These are phyloP conservation scores for Cyprinodon variegatus DNA, from an alignment of 2,113 vertebrate genomes.

Conservation along the genomic window DNA sequence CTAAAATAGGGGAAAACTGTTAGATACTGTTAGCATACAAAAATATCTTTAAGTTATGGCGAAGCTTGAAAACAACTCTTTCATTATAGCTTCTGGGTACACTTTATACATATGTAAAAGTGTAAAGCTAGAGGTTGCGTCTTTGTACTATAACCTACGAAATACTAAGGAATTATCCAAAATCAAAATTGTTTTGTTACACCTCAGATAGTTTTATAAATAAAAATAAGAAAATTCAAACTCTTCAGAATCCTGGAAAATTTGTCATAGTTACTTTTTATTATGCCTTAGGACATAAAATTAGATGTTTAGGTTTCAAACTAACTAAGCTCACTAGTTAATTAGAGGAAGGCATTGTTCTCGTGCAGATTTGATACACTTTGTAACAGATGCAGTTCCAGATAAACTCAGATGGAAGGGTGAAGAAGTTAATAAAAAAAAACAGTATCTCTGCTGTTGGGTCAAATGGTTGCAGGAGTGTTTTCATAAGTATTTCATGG, in stretches of 20 bases:
- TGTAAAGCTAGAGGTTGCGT: not conserved
- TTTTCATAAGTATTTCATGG: not conserved
- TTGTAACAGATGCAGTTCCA: not conserved
- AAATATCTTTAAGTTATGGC: not conserved
- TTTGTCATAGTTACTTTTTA: conserved; percentile 16
- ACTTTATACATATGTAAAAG: not conserved
- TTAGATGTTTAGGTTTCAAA: not conserved
- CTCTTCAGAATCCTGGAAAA: conserved; percentile 17
- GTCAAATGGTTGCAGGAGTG: not conserved
- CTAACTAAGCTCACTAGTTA: not conserved
- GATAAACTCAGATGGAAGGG: not conserved
- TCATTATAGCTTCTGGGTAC: not conserved
- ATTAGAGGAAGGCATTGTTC: not conserved
- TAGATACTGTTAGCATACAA: not conserved
- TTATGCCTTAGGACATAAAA: conserved; percentile 19
- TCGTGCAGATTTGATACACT: not conserved
- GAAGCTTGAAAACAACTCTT: not conserved
- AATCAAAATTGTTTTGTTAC: too few species aligned
- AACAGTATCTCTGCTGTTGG: not conserved
- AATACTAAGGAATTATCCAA: too few species aligned
- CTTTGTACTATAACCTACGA: not conserved
- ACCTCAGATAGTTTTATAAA: too few species aligned
- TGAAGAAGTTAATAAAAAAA: not conserved
- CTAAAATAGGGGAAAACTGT: not conserved
- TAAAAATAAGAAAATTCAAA: not conserved